Conservation (phyloP, 2,888 invertebrate species). For the Thysanoteuthis rhombus region DNA sequence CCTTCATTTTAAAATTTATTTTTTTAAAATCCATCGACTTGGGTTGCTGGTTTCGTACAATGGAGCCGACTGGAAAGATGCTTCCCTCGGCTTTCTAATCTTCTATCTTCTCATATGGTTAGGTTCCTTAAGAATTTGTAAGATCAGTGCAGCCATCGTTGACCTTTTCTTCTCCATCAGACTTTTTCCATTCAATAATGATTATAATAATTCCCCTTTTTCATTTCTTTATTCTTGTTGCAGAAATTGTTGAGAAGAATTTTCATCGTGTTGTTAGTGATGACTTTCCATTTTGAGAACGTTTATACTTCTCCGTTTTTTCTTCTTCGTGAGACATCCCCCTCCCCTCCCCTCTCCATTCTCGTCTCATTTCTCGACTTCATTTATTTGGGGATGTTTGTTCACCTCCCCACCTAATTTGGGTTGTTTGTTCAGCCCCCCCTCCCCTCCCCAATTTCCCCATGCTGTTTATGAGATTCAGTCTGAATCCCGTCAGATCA, state of each 20-base stretch:
- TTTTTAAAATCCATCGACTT: not conserved
- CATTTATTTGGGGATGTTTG: not conserved
- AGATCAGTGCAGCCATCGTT: too few species aligned
- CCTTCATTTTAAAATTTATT: not conserved
- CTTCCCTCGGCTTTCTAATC: not conserved
- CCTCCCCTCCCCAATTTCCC: not conserved
- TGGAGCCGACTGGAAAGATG: not conserved
- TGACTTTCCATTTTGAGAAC: too few species aligned
- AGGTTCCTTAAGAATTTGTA: not conserved
- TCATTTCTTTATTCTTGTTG: not conserved
- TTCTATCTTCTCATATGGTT: not conserved
- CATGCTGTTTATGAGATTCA: not conserved
- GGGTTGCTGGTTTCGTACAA: too few species aligned
- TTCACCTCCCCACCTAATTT: not conserved
- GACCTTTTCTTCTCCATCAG: not conserved
- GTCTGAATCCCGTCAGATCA: not conserved
- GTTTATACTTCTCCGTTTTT: too few species aligned
- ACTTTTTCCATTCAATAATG: not conserved
- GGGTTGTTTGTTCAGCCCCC: not conserved
- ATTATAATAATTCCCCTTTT: not conserved
- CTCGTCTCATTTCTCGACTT: not conserved
- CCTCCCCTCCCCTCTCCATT: too few species aligned
- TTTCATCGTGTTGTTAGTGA: not conserved
- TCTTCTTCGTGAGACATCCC: too few species aligned
- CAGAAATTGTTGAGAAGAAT: not conserved